Conservation (phyloP, 2,113 vertebrate species). For the Strigops habroptila region DNA sequence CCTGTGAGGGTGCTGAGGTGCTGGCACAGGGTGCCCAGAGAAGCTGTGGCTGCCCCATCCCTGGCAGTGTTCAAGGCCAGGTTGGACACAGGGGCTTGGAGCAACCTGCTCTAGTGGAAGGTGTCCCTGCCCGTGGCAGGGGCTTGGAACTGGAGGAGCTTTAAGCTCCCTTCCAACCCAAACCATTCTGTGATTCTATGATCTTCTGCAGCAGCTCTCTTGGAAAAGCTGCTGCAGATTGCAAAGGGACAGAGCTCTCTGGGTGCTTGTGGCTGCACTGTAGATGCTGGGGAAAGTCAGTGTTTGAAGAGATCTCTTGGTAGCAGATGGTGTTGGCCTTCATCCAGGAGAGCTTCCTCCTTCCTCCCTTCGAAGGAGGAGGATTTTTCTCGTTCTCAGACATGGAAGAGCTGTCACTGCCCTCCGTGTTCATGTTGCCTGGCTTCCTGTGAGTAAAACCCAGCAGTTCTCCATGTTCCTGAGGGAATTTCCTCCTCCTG, state of each 20-base stretch:
- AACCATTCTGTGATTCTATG: background rate
- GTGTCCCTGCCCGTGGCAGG: background rate
- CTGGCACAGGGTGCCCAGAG: too few relatives aligned
- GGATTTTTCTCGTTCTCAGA: background rate
- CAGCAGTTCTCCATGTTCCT: background rate
- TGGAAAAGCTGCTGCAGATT: background rate
- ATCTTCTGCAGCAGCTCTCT: background rate
- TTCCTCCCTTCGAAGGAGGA: background rate
- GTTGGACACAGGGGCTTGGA: too few relatives aligned
- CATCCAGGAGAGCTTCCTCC: constrained; percentile 41
- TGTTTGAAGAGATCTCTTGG: background rate
- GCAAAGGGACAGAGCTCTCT: background rate
- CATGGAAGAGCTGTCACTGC: background rate
- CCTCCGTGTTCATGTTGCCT: background rate
- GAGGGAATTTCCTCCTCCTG: background rate
- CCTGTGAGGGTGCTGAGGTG: too few relatives aligned
- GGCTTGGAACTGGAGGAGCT: background rate
- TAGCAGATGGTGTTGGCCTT: constrained; percentile 3
- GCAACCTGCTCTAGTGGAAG: too few relatives aligned
- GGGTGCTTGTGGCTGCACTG: background rate
- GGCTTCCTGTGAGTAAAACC: background rate
- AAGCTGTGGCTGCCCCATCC: too few relatives aligned
- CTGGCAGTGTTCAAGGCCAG: too few relatives aligned
- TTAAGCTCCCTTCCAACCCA: background rate
- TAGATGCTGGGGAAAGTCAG: background rate